Base-by-base conservation (phyloP, 2,888 invertebrate species). In the Theretra japonica region DNA sequence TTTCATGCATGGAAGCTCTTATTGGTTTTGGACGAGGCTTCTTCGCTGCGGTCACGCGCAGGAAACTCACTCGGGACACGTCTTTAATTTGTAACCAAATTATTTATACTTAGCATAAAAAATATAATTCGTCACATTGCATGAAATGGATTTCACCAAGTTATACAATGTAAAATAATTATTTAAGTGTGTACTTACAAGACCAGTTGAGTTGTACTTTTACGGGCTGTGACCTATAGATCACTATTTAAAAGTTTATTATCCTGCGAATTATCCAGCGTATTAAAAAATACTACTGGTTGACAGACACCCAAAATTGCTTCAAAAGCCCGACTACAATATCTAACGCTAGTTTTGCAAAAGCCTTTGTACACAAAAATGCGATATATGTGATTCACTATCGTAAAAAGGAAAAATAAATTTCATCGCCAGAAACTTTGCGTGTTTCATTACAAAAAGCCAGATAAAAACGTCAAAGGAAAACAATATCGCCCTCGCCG, bases 401-500 rank as follows among this genome's bases (percentile, higher is more conserved):
- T 72, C 76, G 71, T 73, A 73, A 72, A 79, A 79, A 80, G 78
- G 76, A 53, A 75, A 77, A 82, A 77, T 76, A 79, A 78, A 79
- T 81, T 80, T 74, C 73, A 76, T 72, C 72, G 78, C 71, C 73
- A 74, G 72, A 77, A 80, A 80, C 78, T 83, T 77, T 76, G 73
- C 65, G 74, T 60, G 75, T 78, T 76, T 76, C 75, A 80, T 78
- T 79, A 75, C 79, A 80, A 83, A 81, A 82, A 85, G 73, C 77
- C 76, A 72, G 75, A 83, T 82, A 85, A 82, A 83, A 86, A 83
- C 79, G 76, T 75, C 76, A 79, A 83, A 85, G 82, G 83, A 85
- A 88, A 90, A 88, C 86, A 88, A 90, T 88, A 89, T 86, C 83
- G 82, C 76, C 79, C 82, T 79, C 79, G 82, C 80, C 82, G 82